Percentiles rank a stretch among this genome's conserved stretches.
Conservation (phyloP, 2,797 vertebrate genomes). For the Bovichtus diacanthus region DNA sequence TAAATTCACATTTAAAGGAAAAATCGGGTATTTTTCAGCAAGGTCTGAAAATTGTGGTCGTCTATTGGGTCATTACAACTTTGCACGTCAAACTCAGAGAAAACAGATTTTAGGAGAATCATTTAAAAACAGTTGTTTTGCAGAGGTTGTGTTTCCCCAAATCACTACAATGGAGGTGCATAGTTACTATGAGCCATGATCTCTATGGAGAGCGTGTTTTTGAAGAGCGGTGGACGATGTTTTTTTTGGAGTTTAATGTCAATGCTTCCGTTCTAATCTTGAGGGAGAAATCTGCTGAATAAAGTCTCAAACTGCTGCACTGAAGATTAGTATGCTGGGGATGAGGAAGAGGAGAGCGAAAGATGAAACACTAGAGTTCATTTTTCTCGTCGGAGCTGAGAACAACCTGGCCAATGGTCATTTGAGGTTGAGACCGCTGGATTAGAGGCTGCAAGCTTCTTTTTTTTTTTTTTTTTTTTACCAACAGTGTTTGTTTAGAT, state of each 20-base stretch:
- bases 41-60: too few species aligned
- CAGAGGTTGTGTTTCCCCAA: background rate
- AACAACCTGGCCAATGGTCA: background rate
- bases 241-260: background rate
- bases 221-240: too few species aligned
- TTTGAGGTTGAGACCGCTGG: background rate
- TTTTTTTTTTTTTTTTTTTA: background rate
- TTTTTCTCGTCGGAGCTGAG: background rate
- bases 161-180: background rate
- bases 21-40: too few species aligned
- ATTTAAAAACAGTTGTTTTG: too few species aligned
- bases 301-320: constrained; percentile 15
- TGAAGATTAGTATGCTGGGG: background rate
- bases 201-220: too few species aligned
- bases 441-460: background rate
- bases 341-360: background rate
- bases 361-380: background rate
- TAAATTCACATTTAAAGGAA: too few species aligned
- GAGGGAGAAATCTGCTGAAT: background rate
- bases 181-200: background rate
- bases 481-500: background rate
- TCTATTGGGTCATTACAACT: too few species aligned
- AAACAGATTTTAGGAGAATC: too few species aligned
- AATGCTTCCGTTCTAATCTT: background rate
- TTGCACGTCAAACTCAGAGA: too few species aligned